Conservation (phyloP, 2,888 invertebrate species). For the Branchipolynoe longqiensis region DNA sequence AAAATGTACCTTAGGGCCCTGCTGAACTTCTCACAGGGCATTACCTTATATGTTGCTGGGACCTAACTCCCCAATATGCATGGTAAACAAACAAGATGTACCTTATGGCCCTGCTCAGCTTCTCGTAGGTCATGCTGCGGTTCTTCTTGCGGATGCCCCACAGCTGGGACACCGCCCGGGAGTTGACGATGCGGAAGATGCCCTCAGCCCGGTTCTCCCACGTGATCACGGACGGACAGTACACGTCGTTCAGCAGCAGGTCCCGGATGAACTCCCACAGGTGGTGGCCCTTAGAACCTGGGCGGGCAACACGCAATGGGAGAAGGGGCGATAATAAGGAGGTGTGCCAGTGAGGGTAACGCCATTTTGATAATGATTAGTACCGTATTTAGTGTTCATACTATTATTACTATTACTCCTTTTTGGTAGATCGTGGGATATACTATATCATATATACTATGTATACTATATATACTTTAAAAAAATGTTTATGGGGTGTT, state of each 20-base stretch:
- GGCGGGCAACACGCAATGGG: background rate
- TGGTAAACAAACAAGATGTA: too few relatives aligned
- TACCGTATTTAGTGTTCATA: background rate
- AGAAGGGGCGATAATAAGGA: background rate
- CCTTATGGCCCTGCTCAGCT: slow-evolving; percentile 37
- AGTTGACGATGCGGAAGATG: slow-evolving; percentile 29
- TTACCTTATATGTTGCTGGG: too few relatives aligned
- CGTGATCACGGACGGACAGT: background rate
- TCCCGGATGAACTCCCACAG: slow-evolving; percentile 46
- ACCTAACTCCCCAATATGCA: too few relatives aligned
- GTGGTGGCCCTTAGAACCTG: slow-evolving; percentile 44
- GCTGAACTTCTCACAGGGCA: too few relatives aligned
- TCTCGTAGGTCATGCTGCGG: slow-evolving; percentile 36
- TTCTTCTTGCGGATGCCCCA: slow-evolving; percentile 48
- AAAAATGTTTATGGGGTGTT: too few relatives aligned
- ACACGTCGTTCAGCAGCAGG: background rate
- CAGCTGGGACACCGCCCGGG: background rate
- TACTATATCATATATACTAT: too few relatives aligned
- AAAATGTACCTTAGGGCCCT: too few relatives aligned
- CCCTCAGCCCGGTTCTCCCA: slow-evolving; percentile 26
- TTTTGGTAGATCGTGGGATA: too few relatives aligned
- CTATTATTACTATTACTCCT: too few relatives aligned
- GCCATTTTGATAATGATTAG: background rate
- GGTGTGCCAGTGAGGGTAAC: background rate
- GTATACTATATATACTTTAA: too few relatives aligned